Evolutionary conservation across 2,113 vertebrate genomes (phyloP).

Genomic region (Uria lomvia): DNA sequence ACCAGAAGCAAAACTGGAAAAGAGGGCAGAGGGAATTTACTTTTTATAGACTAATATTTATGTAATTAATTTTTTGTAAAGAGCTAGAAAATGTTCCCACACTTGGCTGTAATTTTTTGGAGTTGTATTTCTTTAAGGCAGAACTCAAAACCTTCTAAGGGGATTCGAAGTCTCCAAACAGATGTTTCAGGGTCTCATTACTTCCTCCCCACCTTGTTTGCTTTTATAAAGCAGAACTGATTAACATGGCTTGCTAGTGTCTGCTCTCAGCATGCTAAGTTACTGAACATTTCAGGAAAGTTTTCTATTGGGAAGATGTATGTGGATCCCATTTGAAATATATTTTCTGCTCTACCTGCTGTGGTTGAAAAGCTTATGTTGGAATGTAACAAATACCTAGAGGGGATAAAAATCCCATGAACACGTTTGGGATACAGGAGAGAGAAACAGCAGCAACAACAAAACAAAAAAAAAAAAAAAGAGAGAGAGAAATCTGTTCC

Average conservation of each 20-base stretch:
- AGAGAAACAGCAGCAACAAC: neutral
- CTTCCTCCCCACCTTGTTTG: slow-evolving; percentile 64
- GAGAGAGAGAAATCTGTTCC: neutral
- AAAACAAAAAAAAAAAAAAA: neutral
- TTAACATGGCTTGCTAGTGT: neutral
- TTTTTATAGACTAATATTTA: slow-evolving; percentile 41
- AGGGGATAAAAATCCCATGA: neutral
- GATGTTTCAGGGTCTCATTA: slow-evolving; percentile 40
- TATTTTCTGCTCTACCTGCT: neutral
- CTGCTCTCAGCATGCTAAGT: neutral
- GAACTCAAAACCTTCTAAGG: slow-evolving; percentile 65
- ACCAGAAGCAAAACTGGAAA: neutral
- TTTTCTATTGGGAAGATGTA: neutral
- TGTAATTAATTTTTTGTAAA: slow-evolving; percentile 21
- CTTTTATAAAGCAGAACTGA: slow-evolving; percentile 62
- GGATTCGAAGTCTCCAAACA: slow-evolving; percentile 59
- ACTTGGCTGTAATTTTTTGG: slow-evolving; percentile 31
- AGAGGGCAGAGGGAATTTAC: slow-evolving; percentile 4
- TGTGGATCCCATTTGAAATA: neutral
- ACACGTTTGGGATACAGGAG: neutral
- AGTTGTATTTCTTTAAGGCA: slow-evolving; percentile 62
- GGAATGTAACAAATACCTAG: neutral
- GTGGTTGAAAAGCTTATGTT: neutral
- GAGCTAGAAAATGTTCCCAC: slow-evolving; percentile 46
- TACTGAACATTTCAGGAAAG: neutral